A percentile compares a stretch with the other conserved stretches of the same genome.
Evolutionary conservation across 2,113 vertebrate genomes (phyloP).

Genomic region (Cisticola juncidis): DNA sequence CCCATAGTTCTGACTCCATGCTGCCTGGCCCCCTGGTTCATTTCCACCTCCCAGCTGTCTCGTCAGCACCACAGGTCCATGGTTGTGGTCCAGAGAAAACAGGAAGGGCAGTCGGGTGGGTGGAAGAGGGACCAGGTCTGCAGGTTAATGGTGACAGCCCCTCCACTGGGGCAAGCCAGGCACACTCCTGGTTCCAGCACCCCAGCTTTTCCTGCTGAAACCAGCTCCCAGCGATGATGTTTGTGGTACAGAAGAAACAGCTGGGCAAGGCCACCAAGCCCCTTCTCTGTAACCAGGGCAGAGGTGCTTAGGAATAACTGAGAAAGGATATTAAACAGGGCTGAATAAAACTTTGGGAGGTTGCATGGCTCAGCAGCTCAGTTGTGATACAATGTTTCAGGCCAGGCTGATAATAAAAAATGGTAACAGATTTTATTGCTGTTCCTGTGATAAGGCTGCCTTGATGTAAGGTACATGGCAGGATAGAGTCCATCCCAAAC

Average conservation of each 20-base stretch:
- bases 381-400: not conserved
- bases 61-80: not conserved
- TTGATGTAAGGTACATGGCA: not conserved
- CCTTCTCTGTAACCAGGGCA: not conserved
- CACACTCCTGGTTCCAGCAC: too few species aligned
- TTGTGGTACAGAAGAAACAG: not conserved
- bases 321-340: not conserved
- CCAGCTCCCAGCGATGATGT: not conserved
- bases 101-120: not conserved
- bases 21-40: not conserved
- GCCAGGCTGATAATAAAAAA: not conserved
- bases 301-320: not conserved
- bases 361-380: not conserved
- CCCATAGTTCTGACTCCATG: not conserved
- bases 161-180: not conserved
- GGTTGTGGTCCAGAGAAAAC: not conserved
- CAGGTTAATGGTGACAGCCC: not conserved
- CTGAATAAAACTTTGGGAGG: not conserved
- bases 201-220: not conserved
- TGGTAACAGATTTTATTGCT: not conserved
- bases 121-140: not conserved
- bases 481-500: not conserved
- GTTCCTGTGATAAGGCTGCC: not conserved
- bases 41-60: not conserved
- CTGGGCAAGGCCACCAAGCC: not conserved